Percentiles rank a stretch among this genome's conserved stretches.
Evolutionary conservation across 2,113 vertebrate genomes (phyloP).

Genomic region (Glaucidium brasilianum): DNA sequence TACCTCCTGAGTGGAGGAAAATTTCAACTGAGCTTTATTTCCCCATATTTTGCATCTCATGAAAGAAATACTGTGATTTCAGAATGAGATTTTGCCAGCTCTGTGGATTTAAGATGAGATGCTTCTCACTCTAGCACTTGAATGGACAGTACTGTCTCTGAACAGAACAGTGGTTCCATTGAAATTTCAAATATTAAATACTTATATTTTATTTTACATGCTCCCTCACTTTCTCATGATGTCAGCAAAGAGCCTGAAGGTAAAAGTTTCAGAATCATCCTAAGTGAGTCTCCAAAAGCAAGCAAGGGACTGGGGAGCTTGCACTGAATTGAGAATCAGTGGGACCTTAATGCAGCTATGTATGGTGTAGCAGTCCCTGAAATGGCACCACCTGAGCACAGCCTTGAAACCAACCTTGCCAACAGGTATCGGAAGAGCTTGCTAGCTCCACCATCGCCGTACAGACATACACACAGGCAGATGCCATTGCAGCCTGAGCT

Average conservation of each 20-base stretch:
- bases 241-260: background rate
- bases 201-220: background rate
- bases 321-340: background rate
- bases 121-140: background rate
- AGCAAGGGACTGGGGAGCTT: background rate
- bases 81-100: slow-evolving; percentile 22
- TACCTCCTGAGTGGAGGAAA: background rate
- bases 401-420: background rate
- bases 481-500: accelerated
- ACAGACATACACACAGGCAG: background rate
- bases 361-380: background rate
- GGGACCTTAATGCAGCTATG: background rate
- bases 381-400: background rate
- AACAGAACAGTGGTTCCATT: background rate
- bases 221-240: background rate
- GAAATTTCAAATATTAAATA: background rate
- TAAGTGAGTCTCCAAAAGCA: background rate
- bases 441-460: background rate
- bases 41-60: background rate
- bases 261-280: background rate
- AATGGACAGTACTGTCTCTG: background rate
- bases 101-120: background rate
- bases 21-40: slow-evolving; percentile 23
- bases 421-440: background rate
- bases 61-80: background rate